Conservation (phyloP, 2,797 vertebrate species). For the Lepus oiostolus region DNA sequence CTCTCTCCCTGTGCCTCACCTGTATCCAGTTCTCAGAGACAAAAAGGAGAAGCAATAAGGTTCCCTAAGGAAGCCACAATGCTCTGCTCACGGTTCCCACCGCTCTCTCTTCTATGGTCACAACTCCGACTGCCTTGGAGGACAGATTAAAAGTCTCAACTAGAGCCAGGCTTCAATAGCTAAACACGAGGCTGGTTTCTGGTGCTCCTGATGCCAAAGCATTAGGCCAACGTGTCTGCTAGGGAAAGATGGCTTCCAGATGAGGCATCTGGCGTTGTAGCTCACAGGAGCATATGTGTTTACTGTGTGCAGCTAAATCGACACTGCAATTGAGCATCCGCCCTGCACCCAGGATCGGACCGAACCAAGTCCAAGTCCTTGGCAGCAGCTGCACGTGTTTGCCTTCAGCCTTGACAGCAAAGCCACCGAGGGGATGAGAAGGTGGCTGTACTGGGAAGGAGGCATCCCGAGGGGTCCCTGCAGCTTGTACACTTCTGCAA, state of each 20-base stretch:
- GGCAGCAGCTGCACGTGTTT: not conserved
- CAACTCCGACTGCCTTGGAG: not conserved
- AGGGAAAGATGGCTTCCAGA: conserved; percentile 56
- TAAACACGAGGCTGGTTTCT: not conserved
- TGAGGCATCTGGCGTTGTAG: conserved; percentile 1
- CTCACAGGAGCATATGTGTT: conserved; percentile 25
- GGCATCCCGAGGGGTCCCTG: not conserved
- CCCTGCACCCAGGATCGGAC: not conserved
- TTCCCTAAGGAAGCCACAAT: not conserved
- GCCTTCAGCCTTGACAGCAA: not conserved
- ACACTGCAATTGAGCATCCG: not conserved
- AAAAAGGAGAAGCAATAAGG: not conserved
- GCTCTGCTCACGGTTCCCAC: not conserved
- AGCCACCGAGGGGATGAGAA: not conserved
- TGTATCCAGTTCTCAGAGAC: not conserved
- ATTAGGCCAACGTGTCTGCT: not conserved
- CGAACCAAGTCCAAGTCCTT: not conserved
- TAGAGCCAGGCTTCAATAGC: not conserved
- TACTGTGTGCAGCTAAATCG: conserved; percentile 57
- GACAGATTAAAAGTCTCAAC: not conserved
- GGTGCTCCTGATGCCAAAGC: not conserved
- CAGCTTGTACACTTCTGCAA: rapidly evolving
- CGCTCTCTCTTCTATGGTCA: not conserved
- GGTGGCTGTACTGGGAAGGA: not conserved
- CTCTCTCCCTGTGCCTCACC: not conserved